Evolutionary conservation across 2,797 vertebrate species (phyloP), one percentile per base, ranked within the genome.

Genomic region (Pitangus sulphuratus): DNA sequence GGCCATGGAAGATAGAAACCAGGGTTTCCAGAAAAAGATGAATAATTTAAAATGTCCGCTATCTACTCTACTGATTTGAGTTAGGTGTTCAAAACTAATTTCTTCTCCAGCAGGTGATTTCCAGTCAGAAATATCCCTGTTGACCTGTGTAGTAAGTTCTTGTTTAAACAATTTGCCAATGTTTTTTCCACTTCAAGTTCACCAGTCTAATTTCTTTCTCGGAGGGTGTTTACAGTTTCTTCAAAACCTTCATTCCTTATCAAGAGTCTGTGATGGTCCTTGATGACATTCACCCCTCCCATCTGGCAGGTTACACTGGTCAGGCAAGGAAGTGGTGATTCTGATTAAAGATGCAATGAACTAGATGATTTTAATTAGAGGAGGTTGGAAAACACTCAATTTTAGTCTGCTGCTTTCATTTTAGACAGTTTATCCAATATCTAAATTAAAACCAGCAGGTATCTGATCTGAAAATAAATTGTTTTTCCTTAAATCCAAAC

Each of bases 381-480:
- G 5, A 87, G 30, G 71, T 94, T 96, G 90, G 33, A 89, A 79
- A 95, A 51, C 48, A 85, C 68, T 78, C 33, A 16, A 42, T 95
- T 93, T 95, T 51, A 90, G 30, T 95, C 53, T 65, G 66, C 87
- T 96, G 80, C 81, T 96, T 95, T 96, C 42, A 78, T 74, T 95
- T 96, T 78, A n/a, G 51, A 61, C 64, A 85, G 54, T 95, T 97
- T 96, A 92, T 93, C 84, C 93, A 84, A 31, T 89, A 94, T 92
- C 93, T 98, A 97, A 98, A 98, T 96, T 97, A 95, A 86, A 97
- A 97, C 93, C 92, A 96, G 94, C 78, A 95, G 92, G 72, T 96
- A 79, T 96, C 87, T 94, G 90, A 95, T 96, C 87, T 96, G 87
- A 97, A 97, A 97, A 97, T 45, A 97, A 98, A 97, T 96, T 95